phyloP scores from a whole-genome alignment of 1,140 invertebrate species.

The Asobara japonica region DNA sequence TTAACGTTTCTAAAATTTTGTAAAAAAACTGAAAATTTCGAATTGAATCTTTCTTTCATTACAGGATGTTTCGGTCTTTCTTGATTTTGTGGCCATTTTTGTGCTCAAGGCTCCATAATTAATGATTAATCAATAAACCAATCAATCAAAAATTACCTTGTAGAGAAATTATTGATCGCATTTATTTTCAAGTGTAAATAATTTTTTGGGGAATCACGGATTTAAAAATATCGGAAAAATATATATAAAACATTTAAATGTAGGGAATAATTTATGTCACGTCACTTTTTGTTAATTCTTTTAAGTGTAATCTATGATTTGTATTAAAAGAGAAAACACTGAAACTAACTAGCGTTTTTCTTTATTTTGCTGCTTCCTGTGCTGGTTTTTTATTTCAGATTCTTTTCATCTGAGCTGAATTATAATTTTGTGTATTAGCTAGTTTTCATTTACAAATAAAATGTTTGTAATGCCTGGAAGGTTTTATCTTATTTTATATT shows the following conservation, averaged over 20 bases:
- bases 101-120: neutral
- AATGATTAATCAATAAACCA: neutral
- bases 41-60: no score
- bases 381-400: neutral
- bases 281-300: conserved; percentile 45
- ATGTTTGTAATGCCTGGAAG: no score
- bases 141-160: neutral
- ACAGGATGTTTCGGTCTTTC: no score
- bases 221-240: neutral
- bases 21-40: no score
- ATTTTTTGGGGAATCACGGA: conserved; percentile 22
- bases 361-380: conserved; percentile 26
- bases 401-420: neutral
- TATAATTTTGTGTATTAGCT: neutral
- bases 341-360: conserved; percentile 37
- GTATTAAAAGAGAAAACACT: conserved; percentile 47
- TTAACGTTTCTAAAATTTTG: no score
- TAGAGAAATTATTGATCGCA: neutral
- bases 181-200: conserved; percentile 24
- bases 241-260: conserved; percentile 13
- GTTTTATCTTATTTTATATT: no score
- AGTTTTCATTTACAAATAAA: no score
- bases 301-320: conserved; percentile 56
- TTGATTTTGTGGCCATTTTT: neutral
- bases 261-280: conserved; percentile 28